A percentile compares a stretch with the other conserved stretches of the same genome.
These are phyloP conservation scores for Urocolius indicus DNA, from an alignment of 2,113 vertebrate genomes.

Conservation along the genomic window DNA sequence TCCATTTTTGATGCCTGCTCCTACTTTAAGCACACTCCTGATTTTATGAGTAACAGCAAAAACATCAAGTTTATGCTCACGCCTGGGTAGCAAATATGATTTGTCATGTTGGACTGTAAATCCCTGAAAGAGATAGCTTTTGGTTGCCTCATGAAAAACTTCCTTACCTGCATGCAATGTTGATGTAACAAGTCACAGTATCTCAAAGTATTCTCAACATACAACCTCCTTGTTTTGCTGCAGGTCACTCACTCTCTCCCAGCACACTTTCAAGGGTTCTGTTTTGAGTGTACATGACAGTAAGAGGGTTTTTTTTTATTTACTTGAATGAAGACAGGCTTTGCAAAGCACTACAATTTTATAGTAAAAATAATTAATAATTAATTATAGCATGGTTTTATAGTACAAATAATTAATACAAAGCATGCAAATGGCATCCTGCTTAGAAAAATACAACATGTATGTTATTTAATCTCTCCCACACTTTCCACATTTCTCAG, in stretches of 20 bases:
- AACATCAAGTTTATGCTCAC: background rate
- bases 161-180: background rate
- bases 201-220: background rate
- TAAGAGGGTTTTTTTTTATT: background rate
- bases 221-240: background rate
- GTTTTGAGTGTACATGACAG: background rate
- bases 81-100: background rate
- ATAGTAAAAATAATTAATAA: background rate
- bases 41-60: background rate
- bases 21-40: background rate
- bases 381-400: too few relatives aligned
- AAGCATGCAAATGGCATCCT: background rate
- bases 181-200: background rate
- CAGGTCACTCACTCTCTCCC: background rate
- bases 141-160: background rate
- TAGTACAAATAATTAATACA: background rate
- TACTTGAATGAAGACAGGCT: background rate
- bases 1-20: background rate
- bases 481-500: background rate
- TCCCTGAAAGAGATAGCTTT: background rate
- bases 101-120: background rate
- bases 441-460: background rate
- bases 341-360: background rate
- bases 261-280: background rate
- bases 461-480: background rate